Evolutionary conservation across 1,140 invertebrate genomes (phyloP).

Genomic region (Bradysia coprophila): DNA sequence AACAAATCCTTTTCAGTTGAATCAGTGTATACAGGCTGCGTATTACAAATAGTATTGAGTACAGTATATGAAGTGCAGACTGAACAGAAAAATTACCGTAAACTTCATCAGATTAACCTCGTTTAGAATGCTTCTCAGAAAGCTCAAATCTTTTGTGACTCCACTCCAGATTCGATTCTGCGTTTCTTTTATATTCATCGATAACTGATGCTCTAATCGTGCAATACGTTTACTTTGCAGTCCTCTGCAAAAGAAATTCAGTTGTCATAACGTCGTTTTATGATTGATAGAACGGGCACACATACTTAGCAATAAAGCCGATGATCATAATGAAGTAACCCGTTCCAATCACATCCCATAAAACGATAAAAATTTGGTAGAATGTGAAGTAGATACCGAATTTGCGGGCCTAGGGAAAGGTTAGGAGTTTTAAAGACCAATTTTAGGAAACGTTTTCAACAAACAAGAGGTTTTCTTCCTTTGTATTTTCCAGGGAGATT

Average conservation of each 20-base stretch:
- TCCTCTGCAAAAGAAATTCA: conserved; percentile 12
- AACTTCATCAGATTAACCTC: conserved; percentile 59
- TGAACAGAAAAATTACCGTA: too few relatives aligned
- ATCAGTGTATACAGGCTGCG: conserved; percentile 21
- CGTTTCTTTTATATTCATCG: conserved; percentile 51
- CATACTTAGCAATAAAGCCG: conserved; percentile 53
- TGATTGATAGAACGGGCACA: too few relatives aligned
- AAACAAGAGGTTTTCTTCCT: too few relatives aligned
- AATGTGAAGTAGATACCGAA: conserved; percentile 20
- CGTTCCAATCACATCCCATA: conserved; percentile 83
- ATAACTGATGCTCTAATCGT: conserved; percentile 54
- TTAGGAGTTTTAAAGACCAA: too few relatives aligned
- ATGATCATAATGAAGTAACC: conserved; percentile 84
- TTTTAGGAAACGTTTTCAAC: too few relatives aligned
- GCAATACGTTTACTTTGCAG: conserved; percentile 47
- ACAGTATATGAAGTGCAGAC: too few relatives aligned
- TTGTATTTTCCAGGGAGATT: too few relatives aligned
- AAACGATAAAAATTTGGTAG: conserved; percentile 23
- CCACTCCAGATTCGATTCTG: conserved; percentile 60
- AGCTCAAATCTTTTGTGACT: conserved; percentile 53
- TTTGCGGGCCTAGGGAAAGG: conserved; percentile 16
- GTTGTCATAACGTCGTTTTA: too few relatives aligned
- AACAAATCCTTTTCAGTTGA: conserved; percentile 8
- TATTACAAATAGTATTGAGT: not conserved
- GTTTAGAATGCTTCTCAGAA: conserved; percentile 52